phyloP scores from a whole-genome alignment of 2,888 invertebrate species.

The Lasioglossum leucozonium region DNA sequence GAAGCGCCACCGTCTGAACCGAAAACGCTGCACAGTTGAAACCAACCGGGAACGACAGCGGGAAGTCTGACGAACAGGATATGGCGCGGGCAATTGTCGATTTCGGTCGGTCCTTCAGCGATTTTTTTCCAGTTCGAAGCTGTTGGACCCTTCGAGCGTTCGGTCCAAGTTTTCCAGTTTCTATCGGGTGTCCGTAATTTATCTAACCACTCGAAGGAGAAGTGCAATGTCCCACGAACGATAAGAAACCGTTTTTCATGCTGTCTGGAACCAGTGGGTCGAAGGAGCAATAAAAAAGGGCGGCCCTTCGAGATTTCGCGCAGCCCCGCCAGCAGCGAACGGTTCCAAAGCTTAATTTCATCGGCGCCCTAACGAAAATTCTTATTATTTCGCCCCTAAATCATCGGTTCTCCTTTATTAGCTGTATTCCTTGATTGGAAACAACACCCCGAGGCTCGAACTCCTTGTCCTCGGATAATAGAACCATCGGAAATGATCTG shows the following conservation, averaged over 20 bases:
- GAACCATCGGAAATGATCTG: constrained; percentile 46
- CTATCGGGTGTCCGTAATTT: constrained; percentile 62
- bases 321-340: constrained; percentile 46
- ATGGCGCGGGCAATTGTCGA: not conserved
- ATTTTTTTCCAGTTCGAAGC: constrained; percentile 51
- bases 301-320: constrained; percentile 61
- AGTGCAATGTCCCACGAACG: constrained; percentile 49
- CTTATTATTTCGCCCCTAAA: constrained; percentile 62
- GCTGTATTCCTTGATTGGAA: constrained; percentile 46
- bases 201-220: constrained; percentile 64
- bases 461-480: constrained; percentile 31
- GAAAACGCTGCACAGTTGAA: not conserved
- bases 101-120: constrained; percentile 13
- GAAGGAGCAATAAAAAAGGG: constrained; percentile 59
- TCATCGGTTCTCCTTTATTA: constrained; percentile 64
- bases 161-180: constrained; percentile 46
- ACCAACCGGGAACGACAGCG: not conserved
- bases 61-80: not conserved
- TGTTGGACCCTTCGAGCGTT: constrained; percentile 37
- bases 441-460: constrained; percentile 30
- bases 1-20: not conserved
- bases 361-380: constrained; percentile 47
- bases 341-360: constrained; percentile 66
- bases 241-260: constrained; percentile 71
- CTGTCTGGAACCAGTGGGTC: constrained; percentile 50